Conservation (phyloP, 2,113 vertebrate species). For the Diadophis punctatus region DNA sequence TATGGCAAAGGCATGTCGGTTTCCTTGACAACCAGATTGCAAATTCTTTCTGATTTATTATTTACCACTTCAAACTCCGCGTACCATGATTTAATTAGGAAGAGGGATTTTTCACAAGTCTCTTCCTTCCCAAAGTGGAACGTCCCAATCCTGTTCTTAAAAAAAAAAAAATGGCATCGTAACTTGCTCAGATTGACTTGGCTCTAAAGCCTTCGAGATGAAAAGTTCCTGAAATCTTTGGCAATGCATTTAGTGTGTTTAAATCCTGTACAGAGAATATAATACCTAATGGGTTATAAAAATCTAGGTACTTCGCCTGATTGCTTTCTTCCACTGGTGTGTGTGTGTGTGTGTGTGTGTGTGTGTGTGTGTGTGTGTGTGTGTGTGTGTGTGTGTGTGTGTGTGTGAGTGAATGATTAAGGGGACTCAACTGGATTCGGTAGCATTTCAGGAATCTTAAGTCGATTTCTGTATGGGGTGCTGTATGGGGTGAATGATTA, state of each 20-base stretch:
- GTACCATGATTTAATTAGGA: slow-evolving; percentile 79
- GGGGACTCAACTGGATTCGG: too few relatives aligned
- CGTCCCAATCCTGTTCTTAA: slow-evolving; percentile 36
- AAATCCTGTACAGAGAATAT: background rate
- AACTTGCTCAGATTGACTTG: slow-evolving; percentile 19
- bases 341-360: background rate
- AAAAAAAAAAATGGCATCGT: background rate
- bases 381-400: too few relatives aligned
- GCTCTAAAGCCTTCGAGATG: slow-evolving; percentile 7
- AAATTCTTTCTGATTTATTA: slow-evolving; percentile 83
- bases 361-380: too few relatives aligned
- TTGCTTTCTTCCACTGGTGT: background rate
- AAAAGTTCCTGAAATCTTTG: slow-evolving; percentile 29
- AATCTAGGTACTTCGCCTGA: background rate
- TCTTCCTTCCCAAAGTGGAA: slow-evolving; percentile 55
- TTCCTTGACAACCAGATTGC: slow-evolving; percentile 83
- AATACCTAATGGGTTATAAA: background rate
- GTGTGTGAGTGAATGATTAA: background rate
- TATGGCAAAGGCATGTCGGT: slow-evolving; percentile 77
- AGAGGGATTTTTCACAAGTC: slow-evolving; percentile 58
- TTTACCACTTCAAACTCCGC: slow-evolving; percentile 76
- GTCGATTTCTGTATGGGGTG: too few relatives aligned
- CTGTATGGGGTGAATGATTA: background rate
- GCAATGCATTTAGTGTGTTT: slow-evolving; percentile 8
- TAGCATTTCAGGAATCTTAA: too few relatives aligned